Evolutionary conservation across 2,888 invertebrate species (phyloP).

Genomic region (Serripes groenlandicus): DNA sequence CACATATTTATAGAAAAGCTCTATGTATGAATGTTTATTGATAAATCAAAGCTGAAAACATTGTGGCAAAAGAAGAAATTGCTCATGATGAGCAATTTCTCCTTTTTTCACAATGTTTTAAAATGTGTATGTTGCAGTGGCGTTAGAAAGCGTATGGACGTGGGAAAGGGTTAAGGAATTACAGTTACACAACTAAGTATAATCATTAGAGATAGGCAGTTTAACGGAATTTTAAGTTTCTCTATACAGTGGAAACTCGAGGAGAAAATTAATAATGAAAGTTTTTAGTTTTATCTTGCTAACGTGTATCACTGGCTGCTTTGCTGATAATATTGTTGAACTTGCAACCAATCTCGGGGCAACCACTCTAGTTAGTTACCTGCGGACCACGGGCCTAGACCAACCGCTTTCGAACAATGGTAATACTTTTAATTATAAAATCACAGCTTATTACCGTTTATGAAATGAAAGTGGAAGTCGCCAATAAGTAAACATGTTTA

Average conservation of each 20-base stretch:
- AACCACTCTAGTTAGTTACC: constrained; percentile 51
- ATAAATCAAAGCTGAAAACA: background rate
- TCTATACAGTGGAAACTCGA: too few relatives aligned
- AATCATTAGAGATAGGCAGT: too few relatives aligned
- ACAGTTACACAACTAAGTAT: too few relatives aligned
- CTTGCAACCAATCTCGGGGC: constrained; percentile 64
- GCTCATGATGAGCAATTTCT: background rate
- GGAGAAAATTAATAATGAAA: background rate
- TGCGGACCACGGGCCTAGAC: constrained; percentile 51
- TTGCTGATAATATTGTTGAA: constrained; percentile 37
- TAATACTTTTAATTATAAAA: background rate
- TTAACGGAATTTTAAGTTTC: too few relatives aligned
- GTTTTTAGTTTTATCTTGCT: background rate
- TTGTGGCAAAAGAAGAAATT: background rate
- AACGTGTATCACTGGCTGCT: background rate
- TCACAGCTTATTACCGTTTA: background rate
- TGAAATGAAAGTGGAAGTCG: background rate
- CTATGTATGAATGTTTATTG: too few relatives aligned
- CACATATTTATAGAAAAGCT: too few relatives aligned
- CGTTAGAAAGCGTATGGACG: too few relatives aligned
- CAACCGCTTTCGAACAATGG: constrained; percentile 25
- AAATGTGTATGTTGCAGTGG: too few relatives aligned
- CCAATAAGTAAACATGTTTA: background rate
- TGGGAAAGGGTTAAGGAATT: too few relatives aligned
- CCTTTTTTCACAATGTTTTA: background rate